Conservation (phyloP, 2,113 vertebrate genomes). For the Thermophis baileyi region DNA sequence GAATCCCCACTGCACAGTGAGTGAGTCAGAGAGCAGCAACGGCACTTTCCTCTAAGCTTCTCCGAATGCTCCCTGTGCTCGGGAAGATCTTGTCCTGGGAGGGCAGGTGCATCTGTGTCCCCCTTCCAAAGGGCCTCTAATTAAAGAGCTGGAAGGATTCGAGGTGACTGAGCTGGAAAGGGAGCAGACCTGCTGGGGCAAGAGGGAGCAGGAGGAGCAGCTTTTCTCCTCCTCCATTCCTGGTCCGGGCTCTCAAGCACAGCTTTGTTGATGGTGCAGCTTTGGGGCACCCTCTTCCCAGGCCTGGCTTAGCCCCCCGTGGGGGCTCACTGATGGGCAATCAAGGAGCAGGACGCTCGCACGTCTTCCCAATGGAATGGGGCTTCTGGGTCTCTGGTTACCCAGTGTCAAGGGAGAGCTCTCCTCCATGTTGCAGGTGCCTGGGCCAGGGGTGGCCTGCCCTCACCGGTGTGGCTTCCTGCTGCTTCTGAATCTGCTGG, state of each 20-base stretch:
- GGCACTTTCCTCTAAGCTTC: background rate
- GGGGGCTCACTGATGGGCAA: background rate
- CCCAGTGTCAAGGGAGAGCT: background rate
- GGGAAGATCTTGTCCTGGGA: background rate
- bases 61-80: background rate
- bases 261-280: too few relatives aligned
- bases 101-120: background rate
- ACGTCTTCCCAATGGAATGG: background rate
- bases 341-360: background rate
- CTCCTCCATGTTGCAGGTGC: background rate
- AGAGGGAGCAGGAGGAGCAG: too few relatives aligned
- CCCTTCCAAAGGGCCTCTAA: background rate
- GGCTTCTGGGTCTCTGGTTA: background rate
- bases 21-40: background rate
- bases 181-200: background rate
- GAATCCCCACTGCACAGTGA: background rate
- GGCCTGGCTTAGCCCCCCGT: background rate
- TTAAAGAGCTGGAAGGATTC: conserved; percentile 41
- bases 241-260: too few relatives aligned
- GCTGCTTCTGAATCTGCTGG: background rate
- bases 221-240: too few relatives aligned
- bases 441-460: background rate
- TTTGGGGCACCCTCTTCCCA: background rate
- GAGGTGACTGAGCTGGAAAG: conserved; percentile 27
- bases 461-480: background rate